Conservation (phyloP, 2,797 vertebrate species). For the Salarias fasciatus region DNA sequence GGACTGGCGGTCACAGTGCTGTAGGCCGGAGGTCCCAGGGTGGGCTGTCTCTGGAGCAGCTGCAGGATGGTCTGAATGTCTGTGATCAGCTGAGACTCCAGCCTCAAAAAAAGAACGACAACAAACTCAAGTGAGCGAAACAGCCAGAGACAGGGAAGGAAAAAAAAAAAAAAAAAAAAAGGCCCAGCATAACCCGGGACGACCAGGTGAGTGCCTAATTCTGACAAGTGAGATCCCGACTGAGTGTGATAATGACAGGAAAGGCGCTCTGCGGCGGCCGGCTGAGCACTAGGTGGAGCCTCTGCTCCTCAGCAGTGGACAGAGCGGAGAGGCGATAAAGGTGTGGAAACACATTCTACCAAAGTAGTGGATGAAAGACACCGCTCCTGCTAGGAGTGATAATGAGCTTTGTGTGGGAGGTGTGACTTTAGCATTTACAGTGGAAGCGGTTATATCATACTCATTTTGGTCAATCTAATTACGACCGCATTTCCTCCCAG, state of each 20-base stretch:
- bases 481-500: constrained; percentile 44
- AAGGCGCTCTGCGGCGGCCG: constrained; percentile 19
- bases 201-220: constrained; percentile 11
- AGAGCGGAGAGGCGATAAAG: constrained; percentile 17
- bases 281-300: constrained; percentile 71
- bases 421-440: constrained; percentile 66
- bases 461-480: constrained; percentile 61
- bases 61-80: constrained; percentile 97
- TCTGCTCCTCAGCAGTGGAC: constrained; percentile 36
- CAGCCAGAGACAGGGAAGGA: constrained; percentile 23
- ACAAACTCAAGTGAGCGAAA: constrained; percentile 28
- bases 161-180: too few species aligned
- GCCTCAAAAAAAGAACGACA: constrained; percentile 76
- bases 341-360: constrained; percentile 34
- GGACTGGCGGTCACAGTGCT: constrained; percentile 89
- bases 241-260: constrained; percentile 5
- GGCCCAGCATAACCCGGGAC: constrained; percentile 10
- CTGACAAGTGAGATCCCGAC: constrained; percentile 6
- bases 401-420: constrained; percentile 72
- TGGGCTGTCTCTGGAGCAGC: constrained; percentile 91
- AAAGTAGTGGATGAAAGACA: constrained; percentile 48
- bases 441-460: constrained; percentile 61
- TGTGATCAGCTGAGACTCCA: constrained; percentile 96
- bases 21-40: constrained; percentile 92
- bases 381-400: constrained; percentile 56